These are phyloP conservation scores for Drosophila nasuta DNA, from an alignment of 1,140 invertebrate species.

Conservation along the genomic window DNA sequence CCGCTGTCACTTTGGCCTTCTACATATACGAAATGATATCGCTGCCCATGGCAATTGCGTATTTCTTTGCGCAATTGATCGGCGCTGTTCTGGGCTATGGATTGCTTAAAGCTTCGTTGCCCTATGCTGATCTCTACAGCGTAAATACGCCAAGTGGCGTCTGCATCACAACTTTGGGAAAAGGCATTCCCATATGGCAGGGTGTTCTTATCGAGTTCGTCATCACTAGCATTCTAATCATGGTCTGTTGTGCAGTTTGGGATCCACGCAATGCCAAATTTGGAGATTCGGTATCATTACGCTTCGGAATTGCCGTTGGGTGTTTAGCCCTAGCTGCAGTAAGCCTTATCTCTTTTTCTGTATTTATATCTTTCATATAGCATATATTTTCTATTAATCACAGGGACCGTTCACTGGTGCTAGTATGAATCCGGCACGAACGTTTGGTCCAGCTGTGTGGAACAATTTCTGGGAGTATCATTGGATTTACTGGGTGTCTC, in stretches of 20 bases:
- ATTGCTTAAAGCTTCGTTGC: constrained; percentile 86
- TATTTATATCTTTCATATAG: constrained; percentile 12
- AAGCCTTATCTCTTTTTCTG: constrained; percentile 7
- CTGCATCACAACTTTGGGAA: constrained; percentile 87
- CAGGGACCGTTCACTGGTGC: constrained; percentile 90
- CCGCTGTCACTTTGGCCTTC: constrained; percentile 92
- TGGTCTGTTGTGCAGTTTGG: constrained; percentile 88
- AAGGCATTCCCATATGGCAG: constrained; percentile 84
- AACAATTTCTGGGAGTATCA: constrained; percentile 89
- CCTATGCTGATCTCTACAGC: constrained; percentile 72
- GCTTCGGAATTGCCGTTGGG: constrained; percentile 87
- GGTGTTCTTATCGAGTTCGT: constrained; percentile 87
- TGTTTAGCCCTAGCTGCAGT: constrained; percentile 87
- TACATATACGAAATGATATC: constrained; percentile 85
- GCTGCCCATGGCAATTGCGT: constrained; percentile 88
- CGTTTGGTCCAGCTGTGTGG: constrained; percentile 91
- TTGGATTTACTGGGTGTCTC: constrained; percentile 93
- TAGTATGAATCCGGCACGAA: constrained; percentile 92
- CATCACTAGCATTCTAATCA: constrained; percentile 86
- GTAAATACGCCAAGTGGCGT: constrained; percentile 77
- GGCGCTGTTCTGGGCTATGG: constrained; percentile 90
- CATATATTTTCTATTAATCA: background rate
- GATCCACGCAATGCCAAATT: constrained; percentile 86
- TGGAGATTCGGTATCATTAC: constrained; percentile 86
- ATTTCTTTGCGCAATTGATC: constrained; percentile 89